These are phyloP conservation scores for Astropecten irregularis DNA, from an alignment of 53 echinoderm and acorn worm species.

Conservation along the genomic window DNA sequence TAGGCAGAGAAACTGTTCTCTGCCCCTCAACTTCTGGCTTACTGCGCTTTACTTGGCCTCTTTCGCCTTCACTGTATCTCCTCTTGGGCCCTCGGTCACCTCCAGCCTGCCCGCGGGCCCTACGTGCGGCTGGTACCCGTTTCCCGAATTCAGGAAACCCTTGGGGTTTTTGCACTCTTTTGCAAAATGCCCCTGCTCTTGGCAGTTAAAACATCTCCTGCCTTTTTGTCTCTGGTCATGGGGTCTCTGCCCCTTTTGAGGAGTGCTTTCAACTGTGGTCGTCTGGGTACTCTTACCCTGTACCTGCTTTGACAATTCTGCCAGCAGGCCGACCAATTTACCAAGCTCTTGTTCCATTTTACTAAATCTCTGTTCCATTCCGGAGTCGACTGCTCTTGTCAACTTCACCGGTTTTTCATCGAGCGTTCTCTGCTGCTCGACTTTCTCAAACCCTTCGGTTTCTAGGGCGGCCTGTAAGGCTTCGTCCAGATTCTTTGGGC, in stretches of 20 bases:
- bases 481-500: constrained; percentile 10
- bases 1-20: neutral
- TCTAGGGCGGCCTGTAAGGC: constrained; percentile 10
- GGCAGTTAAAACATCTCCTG: constrained; percentile 35
- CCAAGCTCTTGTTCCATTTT: neutral
- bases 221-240: neutral
- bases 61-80: neutral
- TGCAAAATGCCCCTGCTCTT: constrained; percentile 9
- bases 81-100: neutral
- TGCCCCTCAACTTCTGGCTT: neutral
- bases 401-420: constrained; percentile 2
- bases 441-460: constrained; percentile 1
- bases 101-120: constrained; percentile 20
- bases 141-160: neutral
- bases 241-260: neutral
- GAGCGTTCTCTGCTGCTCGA: constrained; percentile 7
- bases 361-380: constrained; percentile 1
- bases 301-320: neutral
- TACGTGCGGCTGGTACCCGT: neutral
- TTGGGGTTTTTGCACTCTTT: neutral
- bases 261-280: neutral
- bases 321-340: neutral
- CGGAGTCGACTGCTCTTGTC: neutral
- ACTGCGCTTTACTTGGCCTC: neutral
- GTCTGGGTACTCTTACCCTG: neutral